Percentiles rank a stretch among this genome's conserved stretches.
Conservation (phyloP, 37 sponge, comb jelly and placozoan species). For the Corticium candelabrum region DNA sequence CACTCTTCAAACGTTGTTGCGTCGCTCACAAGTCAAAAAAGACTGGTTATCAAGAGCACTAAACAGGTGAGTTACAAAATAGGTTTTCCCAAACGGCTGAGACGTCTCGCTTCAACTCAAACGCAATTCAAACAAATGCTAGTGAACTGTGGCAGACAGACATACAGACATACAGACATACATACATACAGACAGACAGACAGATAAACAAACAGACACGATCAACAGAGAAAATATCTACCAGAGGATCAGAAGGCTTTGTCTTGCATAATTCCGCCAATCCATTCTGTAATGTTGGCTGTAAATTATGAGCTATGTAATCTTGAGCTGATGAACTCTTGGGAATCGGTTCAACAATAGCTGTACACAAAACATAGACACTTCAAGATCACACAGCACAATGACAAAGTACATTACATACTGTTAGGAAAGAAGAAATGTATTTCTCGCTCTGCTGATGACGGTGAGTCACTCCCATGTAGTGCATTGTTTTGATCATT, state of each 20-base stretch:
- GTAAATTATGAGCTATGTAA: conserved; percentile 68
- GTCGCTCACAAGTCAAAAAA: no score
- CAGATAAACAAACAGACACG: neutral
- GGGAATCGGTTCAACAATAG: conserved; percentile 40
- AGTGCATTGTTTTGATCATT: conserved; percentile 81
- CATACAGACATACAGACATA: conserved; percentile 7
- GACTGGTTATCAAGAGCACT: no score
- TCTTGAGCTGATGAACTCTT: conserved; percentile 47
- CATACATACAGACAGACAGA: neutral
- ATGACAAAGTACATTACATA: conserved; percentile 9
- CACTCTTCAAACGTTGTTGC: no score
- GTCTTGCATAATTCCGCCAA: conserved; percentile 80
- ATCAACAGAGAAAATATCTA: no score
- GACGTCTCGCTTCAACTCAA: no score
- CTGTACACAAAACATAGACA: conserved; percentile 8
- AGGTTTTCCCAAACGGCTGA: neutral
- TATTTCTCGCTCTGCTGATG: conserved; percentile 86
- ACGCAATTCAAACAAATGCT: conserved; percentile 8
- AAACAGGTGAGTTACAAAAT: no score
- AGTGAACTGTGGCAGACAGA: neutral
- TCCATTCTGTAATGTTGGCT: conserved; percentile 72
- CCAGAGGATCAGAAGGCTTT: conserved; percentile 86
- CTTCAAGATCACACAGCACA: conserved; percentile 10
- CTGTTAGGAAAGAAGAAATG: conserved; percentile 82
- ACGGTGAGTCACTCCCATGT: conserved; percentile 84